Evolutionary conservation across 2,113 vertebrate genomes (phyloP).

Genomic region (Paramisgurnus dabryanus): DNA sequence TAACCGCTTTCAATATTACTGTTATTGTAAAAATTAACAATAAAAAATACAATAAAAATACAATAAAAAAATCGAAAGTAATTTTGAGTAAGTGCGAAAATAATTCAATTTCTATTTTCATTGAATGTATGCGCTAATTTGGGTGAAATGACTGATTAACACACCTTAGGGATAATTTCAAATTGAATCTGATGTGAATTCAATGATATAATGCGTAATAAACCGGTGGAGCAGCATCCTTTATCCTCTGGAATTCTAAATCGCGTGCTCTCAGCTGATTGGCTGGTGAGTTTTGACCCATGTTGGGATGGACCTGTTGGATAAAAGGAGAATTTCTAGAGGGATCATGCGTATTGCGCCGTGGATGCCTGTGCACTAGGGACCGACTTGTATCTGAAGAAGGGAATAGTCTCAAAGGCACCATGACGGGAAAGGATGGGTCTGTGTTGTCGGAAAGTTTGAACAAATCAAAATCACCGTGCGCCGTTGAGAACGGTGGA

Average conservation of each 20-base stretch:
- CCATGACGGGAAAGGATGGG: slow-evolving; percentile 92
- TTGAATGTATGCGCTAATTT: slow-evolving; percentile 14
- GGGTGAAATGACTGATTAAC: not conserved
- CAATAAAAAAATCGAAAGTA: not conserved
- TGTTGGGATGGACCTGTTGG: slow-evolving; percentile 92
- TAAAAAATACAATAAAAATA: too few species aligned
- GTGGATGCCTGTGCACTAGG: slow-evolving; percentile 86
- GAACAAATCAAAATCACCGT: slow-evolving; percentile 78
- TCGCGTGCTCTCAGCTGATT: slow-evolving; percentile 80
- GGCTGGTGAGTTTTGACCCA: slow-evolving; percentile 88
- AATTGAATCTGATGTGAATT: slow-evolving; percentile 7
- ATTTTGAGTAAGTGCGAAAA: not conserved
- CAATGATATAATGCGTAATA: slow-evolving; percentile 43
- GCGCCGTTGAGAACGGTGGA: slow-evolving; percentile 65
- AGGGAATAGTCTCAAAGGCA: slow-evolving; percentile 63
- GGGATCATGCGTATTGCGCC: slow-evolving; percentile 81
- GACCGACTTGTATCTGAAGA: slow-evolving; percentile 65
- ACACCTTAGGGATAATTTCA: not conserved
- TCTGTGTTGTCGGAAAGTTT: slow-evolving; percentile 80
- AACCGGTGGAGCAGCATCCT: slow-evolving; percentile 64
- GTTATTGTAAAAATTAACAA: not conserved
- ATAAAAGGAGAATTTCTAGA: slow-evolving; percentile 94
- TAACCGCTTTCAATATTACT: not conserved
- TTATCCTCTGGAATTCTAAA: slow-evolving; percentile 87
- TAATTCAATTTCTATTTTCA: too few species aligned